These are phyloP conservation scores for Phaethornis superciliosus DNA, from an alignment of 2,113 vertebrate species.

Conservation along the genomic window DNA sequence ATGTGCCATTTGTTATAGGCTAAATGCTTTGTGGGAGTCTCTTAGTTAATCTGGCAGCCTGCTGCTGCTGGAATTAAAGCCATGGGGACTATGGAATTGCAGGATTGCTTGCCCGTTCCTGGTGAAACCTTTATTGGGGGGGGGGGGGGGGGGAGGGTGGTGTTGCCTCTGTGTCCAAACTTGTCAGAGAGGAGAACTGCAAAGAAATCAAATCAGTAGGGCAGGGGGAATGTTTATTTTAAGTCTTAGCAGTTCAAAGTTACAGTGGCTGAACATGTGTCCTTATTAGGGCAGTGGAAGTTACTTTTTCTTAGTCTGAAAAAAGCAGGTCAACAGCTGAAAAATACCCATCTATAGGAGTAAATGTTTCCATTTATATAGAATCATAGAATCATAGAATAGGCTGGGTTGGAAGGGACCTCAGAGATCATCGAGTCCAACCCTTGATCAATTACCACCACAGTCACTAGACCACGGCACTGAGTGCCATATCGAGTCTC, in stretches of 20 bases:
- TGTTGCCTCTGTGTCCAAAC: too few species aligned
- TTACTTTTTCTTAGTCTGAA: neutral
- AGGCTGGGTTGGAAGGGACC: too few species aligned
- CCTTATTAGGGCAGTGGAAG: neutral
- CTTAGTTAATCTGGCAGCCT: neutral
- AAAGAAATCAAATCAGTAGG: neutral
- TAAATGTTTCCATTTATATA: neutral
- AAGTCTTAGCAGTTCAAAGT: neutral
- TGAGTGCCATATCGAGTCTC: too few species aligned
- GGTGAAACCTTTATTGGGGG: accelerated
- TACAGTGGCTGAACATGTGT: neutral
- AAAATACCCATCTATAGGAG: neutral
- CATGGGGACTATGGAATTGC: accelerated
- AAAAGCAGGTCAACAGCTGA: neutral
- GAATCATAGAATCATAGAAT: too few species aligned
- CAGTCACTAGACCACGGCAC: too few species aligned
- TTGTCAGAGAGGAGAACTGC: neutral
- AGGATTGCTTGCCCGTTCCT: neutral
- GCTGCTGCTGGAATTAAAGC: neutral
- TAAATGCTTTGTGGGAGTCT: neutral
- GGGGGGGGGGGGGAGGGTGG: too few species aligned
- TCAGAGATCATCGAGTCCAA: too few species aligned
- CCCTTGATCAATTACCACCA: too few species aligned
- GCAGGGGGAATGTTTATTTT: neutral
- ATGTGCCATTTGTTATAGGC: neutral